Evolutionary conservation across 2,888 invertebrate species (phyloP).

Genomic region (Andrena haemorrhoa): DNA sequence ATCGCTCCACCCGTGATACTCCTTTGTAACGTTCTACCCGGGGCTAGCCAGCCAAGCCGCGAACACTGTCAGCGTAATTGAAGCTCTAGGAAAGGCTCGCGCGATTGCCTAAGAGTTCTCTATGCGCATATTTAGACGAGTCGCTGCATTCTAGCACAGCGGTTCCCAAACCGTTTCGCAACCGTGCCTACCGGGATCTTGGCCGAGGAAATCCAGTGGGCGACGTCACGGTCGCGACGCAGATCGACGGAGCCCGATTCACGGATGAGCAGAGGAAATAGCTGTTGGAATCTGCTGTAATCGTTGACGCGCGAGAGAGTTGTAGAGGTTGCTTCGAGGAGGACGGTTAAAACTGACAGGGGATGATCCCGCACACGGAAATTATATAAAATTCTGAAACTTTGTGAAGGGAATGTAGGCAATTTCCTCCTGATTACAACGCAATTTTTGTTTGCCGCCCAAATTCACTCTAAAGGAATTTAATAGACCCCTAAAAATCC

Average conservation of each 20-base stretch:
- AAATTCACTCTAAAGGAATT: too few species aligned
- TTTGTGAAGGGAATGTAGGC: too few species aligned
- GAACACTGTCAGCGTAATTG: slow-evolving; percentile 78
- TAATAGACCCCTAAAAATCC: too few species aligned
- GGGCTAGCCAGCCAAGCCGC: slow-evolving; percentile 40
- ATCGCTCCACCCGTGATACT: slow-evolving; percentile 43
- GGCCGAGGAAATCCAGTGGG: background rate
- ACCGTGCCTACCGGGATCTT: background rate
- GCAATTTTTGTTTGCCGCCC: too few species aligned
- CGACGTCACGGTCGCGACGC: background rate
- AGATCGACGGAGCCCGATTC: slow-evolving; percentile 26
- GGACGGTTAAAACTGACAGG: too few species aligned
- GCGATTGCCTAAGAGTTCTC: slow-evolving; percentile 79
- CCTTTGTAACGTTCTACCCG: slow-evolving; percentile 49
- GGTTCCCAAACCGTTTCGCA: slow-evolving; percentile 22
- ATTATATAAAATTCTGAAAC: too few species aligned
- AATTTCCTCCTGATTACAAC: too few species aligned
- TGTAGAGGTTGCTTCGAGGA: too few species aligned
- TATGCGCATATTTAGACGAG: slow-evolving; percentile 76
- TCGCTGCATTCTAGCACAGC: slow-evolving; percentile 75
- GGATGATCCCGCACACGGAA: too few species aligned
- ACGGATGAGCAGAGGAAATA: slow-evolving; percentile 30
- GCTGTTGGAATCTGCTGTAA: slow-evolving; percentile 9
- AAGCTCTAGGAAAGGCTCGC: slow-evolving; percentile 74
- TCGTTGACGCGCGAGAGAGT: background rate